These are phyloP conservation scores for Cyrtorhinus lividipennis DNA, from an alignment of 1,140 invertebrate species.

Conservation along the genomic window DNA sequence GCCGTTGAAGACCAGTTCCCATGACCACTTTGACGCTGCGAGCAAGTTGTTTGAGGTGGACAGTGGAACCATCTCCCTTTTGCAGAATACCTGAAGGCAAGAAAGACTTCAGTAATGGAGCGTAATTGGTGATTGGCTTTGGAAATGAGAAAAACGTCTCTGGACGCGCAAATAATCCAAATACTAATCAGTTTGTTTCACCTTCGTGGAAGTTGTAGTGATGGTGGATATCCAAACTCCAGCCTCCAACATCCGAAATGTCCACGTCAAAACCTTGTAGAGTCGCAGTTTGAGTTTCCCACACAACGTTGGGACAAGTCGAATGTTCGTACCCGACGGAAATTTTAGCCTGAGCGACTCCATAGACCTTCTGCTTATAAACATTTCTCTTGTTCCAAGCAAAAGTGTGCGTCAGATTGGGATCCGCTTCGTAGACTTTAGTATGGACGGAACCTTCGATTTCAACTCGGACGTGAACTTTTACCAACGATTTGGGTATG, in stretches of 20 bases:
- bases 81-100: constrained; percentile 67
- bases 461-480: constrained; percentile 78
- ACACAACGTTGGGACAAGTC: constrained; percentile 69
- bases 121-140: too few relatives aligned
- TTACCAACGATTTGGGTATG: constrained; percentile 62
- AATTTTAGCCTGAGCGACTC: constrained; percentile 68
- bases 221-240: constrained; percentile 95
- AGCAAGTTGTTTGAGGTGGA: constrained; percentile 87
- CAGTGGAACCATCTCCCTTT: constrained; percentile 85
- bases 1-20: constrained; percentile 79
- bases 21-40: constrained; percentile 79
- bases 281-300: constrained; percentile 85
- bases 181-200: too few relatives aligned
- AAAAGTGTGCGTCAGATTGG: constrained; percentile 85
- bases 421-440: constrained; percentile 88
- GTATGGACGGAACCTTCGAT: constrained; percentile 84
- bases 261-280: constrained; percentile 94
- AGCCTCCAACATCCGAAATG: constrained; percentile 91
- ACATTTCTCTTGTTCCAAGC: constrained; percentile 96
- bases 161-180: not conserved
- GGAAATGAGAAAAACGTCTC: too few relatives aligned
- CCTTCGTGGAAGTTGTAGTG: constrained; percentile 97
- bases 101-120: too few relatives aligned
- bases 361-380: constrained; percentile 91
- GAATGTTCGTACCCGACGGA: constrained; percentile 91